Conservation (phyloP, 2,888 invertebrate genomes). For the Linyphia triangularis region DNA sequence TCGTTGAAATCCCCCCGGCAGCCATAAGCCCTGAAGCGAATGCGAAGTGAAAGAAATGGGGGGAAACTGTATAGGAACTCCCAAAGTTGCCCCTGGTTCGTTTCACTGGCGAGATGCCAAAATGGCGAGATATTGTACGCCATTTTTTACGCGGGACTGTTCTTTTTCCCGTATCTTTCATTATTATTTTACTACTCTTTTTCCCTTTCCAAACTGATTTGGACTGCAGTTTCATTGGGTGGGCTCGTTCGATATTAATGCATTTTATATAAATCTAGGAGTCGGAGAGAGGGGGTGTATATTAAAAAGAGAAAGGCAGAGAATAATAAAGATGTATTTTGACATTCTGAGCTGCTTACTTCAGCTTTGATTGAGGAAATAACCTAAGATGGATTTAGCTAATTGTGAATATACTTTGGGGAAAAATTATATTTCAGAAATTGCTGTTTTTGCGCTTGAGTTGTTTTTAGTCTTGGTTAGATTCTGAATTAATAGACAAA, state of each 20-base stretch:
- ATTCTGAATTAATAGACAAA: too few species aligned
- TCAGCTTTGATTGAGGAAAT: neutral
- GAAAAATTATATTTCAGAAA: too few species aligned
- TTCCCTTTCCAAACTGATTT: slow-evolving; percentile 20
- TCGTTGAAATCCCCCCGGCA: slow-evolving; percentile 49
- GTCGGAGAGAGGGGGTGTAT: neutral
- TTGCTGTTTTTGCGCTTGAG: too few species aligned
- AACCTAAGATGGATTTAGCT: too few species aligned
- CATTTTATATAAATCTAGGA: neutral
- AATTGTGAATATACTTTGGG: too few species aligned
- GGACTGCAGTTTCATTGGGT: neutral
- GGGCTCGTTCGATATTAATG: slow-evolving; percentile 23
- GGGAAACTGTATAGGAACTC: slow-evolving; percentile 19
- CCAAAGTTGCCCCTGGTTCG: slow-evolving; percentile 17
- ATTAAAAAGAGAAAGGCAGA: neutral
- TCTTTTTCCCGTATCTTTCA: neutral
- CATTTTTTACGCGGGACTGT: slow-evolving; percentile 18
- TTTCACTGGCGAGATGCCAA: slow-evolving; percentile 62
- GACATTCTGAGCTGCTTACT: neutral
- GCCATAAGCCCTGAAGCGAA: slow-evolving; percentile 45
- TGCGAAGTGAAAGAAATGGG: slow-evolving; percentile 31
- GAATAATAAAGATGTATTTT: neutral
- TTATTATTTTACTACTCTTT: slow-evolving; percentile 6
- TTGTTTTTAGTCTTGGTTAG: too few species aligned
- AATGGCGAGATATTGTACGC: slow-evolving; percentile 14